phyloP scores from a whole-genome alignment of 1,140 invertebrate species.

The Ridgeia piscesae region DNA sequence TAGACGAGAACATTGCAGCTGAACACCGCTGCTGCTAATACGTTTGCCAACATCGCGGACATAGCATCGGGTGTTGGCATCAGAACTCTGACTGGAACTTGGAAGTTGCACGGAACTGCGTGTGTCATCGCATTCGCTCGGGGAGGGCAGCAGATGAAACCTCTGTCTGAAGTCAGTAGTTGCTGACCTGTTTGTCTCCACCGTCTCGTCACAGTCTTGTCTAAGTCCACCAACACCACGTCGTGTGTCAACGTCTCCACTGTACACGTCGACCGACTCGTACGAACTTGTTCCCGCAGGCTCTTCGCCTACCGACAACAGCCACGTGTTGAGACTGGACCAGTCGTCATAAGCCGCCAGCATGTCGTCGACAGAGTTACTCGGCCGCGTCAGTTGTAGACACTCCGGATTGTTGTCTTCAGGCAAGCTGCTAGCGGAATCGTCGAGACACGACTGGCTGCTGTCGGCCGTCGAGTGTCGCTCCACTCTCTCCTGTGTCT shows the following conservation, averaged over 20 bases:
- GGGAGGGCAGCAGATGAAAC: not conserved
- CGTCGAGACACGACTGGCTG: not conserved
- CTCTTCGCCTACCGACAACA: not conserved
- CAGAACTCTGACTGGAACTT: not conserved
- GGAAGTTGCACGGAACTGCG: not conserved
- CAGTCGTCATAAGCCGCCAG: not conserved
- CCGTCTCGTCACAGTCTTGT: not conserved
- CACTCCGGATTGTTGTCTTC: not conserved
- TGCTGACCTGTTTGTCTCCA: not conserved
- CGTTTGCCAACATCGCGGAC: too few relatives aligned
- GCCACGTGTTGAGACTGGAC: not conserved
- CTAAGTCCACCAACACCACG: too few relatives aligned
- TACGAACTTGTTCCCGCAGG: not conserved
- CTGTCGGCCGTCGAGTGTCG: not conserved
- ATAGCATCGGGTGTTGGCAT: not conserved
- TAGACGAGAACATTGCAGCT: not conserved
- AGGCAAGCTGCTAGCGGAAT: not conserved
- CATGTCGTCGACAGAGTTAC: not conserved
- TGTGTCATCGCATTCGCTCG: not conserved
- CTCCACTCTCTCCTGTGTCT: not conserved
- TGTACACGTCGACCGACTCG: not conserved
- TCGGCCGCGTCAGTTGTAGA: not conserved
- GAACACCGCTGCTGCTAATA: too few relatives aligned
- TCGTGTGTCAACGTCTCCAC: not conserved
- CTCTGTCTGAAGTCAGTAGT: not conserved